These are phyloP conservation scores for Arenicola marina DNA, from an alignment of 2,888 invertebrate species.

Conservation along the genomic window DNA sequence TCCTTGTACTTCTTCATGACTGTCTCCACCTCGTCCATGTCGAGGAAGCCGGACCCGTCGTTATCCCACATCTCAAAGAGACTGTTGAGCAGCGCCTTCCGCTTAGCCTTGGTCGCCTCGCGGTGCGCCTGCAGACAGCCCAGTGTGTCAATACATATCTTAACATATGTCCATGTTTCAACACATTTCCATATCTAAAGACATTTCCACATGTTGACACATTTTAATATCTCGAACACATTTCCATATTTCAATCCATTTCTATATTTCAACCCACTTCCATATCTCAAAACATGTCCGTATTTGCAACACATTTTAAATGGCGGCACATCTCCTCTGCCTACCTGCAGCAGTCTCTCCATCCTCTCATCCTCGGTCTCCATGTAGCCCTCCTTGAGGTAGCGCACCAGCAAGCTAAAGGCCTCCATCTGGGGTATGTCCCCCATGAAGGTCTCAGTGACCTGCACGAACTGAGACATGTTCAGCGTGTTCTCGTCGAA, in stretches of 20 bases:
- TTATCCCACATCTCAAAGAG: slow-evolving; percentile 62
- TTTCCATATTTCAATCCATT: too few relatives aligned
- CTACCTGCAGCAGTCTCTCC: slow-evolving; percentile 53
- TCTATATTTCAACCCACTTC: too few relatives aligned
- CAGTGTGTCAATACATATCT: not conserved
- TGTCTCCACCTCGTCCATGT: slow-evolving; percentile 53
- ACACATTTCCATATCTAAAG: too few relatives aligned
- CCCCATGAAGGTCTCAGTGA: slow-evolving; percentile 58
- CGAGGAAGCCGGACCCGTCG: slow-evolving; percentile 58
- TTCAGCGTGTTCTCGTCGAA: slow-evolving; percentile 57
- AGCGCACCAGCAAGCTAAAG: slow-evolving; percentile 48
- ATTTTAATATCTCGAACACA: too few relatives aligned
- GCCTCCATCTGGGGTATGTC: slow-evolving; percentile 40
- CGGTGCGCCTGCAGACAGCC: slow-evolving; percentile 45
- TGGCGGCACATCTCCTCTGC: too few relatives aligned
- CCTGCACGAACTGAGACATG: slow-evolving; percentile 57
- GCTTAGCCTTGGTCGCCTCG: slow-evolving; percentile 48
- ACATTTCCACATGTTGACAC: too few relatives aligned
- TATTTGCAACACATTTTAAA: too few relatives aligned
- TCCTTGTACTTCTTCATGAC: slow-evolving; percentile 59
- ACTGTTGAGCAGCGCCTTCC: slow-evolving; percentile 51
- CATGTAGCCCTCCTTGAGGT: slow-evolving; percentile 51
- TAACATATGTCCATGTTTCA: too few relatives aligned
- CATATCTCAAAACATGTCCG: too few relatives aligned
- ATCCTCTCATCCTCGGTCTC: slow-evolving; percentile 59